A percentile compares a stretch with the other conserved stretches of the same genome.
phyloP scores from a whole-genome alignment of 2,797 vertebrate species.

The Balearica regulorum region DNA sequence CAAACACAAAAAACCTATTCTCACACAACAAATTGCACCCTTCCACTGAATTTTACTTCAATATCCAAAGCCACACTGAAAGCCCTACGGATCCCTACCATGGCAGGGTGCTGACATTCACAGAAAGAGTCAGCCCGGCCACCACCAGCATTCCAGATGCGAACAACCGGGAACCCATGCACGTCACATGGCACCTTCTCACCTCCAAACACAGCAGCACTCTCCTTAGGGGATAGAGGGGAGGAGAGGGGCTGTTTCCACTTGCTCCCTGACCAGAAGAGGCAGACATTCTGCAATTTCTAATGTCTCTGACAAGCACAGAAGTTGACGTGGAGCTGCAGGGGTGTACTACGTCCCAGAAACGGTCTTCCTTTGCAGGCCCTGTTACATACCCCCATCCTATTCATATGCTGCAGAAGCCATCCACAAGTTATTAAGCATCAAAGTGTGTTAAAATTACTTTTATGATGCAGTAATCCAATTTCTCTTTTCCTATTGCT shows the following conservation, averaged over 20 bases:
- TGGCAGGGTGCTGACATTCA: neutral
- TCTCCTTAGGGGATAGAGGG: neutral
- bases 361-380: neutral
- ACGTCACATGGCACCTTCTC: neutral
- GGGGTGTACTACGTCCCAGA: neutral
- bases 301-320: neutral
- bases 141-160: neutral
- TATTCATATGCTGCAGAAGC: neutral
- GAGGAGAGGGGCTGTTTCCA: neutral
- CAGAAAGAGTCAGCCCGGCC: neutral
- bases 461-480: neutral
- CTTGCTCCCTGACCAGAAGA: neutral
- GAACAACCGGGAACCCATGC: neutral
- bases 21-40: neutral
- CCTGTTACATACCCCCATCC: neutral
- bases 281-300: neutral
- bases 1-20: neutral
- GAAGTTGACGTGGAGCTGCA: neutral
- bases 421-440: neutral
- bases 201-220: neutral
- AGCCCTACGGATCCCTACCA: neutral
- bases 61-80: neutral
- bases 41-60: neutral
- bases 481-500: neutral
- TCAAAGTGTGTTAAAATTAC: neutral